Conservation (phyloP, 2,113 vertebrate species). For the Hippocampus comes region DNA sequence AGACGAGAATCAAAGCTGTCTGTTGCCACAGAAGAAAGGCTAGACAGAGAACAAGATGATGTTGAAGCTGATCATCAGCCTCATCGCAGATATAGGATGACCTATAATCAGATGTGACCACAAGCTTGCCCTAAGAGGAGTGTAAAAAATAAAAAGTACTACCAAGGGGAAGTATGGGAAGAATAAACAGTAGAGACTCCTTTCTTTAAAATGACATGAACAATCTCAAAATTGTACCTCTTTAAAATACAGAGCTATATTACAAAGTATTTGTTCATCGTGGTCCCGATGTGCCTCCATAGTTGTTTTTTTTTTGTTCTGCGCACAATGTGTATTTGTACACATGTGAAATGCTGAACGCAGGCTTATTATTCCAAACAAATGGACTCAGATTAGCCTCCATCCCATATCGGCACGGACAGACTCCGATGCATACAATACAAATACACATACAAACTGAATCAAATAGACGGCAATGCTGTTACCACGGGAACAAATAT, state of each 20-base stretch:
- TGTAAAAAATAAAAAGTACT: neutral
- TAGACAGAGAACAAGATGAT: no score
- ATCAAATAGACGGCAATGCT: slow-evolving; percentile 57
- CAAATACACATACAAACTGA: slow-evolving; percentile 24
- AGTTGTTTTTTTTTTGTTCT: slow-evolving; percentile 12
- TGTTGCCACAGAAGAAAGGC: no score
- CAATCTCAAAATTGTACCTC: slow-evolving; percentile 2
- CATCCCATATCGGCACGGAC: slow-evolving; percentile 34
- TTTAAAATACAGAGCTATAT: neutral
- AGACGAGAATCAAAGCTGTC: no score
- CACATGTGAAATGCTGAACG: slow-evolving; percentile 22
- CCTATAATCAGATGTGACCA: no score
- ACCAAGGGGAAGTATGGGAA: neutral
- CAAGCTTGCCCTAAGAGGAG: no score
- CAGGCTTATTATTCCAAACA: slow-evolving; percentile 47
- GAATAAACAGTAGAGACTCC: neutral
- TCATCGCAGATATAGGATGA: no score
- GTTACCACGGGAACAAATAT: slow-evolving; percentile 58
- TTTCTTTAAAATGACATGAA: neutral
- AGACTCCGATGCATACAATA: slow-evolving; percentile 11
- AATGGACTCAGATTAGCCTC: slow-evolving; percentile 47
- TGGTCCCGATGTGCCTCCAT: slow-evolving; percentile 14
- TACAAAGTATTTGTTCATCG: neutral
- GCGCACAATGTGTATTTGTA: slow-evolving; percentile 25
- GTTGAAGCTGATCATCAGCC: no score